phyloP scores from a whole-genome alignment of 23 tunicate species.

The Halocynthia aurantium region DNA sequence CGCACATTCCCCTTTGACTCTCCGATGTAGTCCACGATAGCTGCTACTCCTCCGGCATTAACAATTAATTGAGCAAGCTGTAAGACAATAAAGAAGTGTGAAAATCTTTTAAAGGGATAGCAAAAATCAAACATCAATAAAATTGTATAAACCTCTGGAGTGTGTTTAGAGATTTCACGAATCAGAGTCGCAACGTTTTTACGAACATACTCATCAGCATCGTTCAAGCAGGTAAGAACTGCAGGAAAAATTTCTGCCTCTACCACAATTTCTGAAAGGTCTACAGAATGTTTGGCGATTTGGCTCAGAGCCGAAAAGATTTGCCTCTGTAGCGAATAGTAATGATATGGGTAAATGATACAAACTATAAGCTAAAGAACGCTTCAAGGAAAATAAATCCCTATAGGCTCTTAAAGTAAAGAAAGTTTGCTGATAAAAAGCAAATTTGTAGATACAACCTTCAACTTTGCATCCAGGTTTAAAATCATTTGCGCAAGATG shows the following conservation, averaged over 20 bases:
- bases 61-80: conserved; percentile 91
- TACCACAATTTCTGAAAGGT: conserved; percentile 95
- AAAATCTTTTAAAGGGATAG: background rate
- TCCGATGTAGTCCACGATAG: conserved; percentile 94
- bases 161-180: conserved; percentile 94
- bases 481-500: conserved; percentile 98
- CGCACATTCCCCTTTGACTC: conserved; percentile 96
- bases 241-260: conserved; percentile 99
- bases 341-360: too few species aligned
- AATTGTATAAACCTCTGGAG: conserved; percentile 79
- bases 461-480: conserved; percentile 86
- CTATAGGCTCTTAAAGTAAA: too few species aligned
- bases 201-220: conserved; percentile 89
- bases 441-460: conserved; percentile 21
- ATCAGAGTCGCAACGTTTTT: conserved; percentile 95
- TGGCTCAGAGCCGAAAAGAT: conserved; percentile 94
- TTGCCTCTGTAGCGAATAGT: conserved; percentile 66
- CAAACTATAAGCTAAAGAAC: too few species aligned
- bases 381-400: too few species aligned
- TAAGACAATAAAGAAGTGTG: background rate
- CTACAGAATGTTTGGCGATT: conserved; percentile 95
- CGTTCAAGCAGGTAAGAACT: conserved; percentile 90
- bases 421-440: too few species aligned
- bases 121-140: background rate
- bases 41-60: conserved; percentile 98